These are phyloP conservation scores for Dryadula phaetusa DNA, from an alignment of 2,888 invertebrate genomes.

Conservation along the genomic window DNA sequence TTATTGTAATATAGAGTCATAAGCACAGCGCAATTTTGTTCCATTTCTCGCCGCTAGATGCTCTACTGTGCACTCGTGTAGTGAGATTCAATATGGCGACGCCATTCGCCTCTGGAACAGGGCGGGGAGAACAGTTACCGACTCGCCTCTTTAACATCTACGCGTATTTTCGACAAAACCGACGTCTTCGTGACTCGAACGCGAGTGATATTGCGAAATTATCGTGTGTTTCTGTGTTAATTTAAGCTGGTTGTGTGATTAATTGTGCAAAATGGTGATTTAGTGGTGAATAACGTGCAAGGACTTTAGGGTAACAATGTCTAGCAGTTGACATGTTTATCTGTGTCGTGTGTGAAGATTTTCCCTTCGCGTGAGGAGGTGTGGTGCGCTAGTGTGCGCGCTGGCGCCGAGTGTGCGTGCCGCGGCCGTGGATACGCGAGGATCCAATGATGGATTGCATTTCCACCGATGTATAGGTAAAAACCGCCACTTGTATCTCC, in stretches of 20 bases:
- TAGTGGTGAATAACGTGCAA: slow-evolving; percentile 80
- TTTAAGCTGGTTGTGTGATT: slow-evolving; percentile 75
- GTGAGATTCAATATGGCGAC: slow-evolving; percentile 81
- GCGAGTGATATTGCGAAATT: slow-evolving; percentile 79
- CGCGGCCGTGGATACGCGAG: slow-evolving; percentile 70
- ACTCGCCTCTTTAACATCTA: slow-evolving; percentile 79
- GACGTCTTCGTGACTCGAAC: slow-evolving; percentile 78
- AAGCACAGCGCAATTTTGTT: slow-evolving; percentile 52
- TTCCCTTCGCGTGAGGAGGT: slow-evolving; percentile 84
- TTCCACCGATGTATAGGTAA: slow-evolving; percentile 83
- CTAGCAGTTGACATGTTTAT: slow-evolving; percentile 85
- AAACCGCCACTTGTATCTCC: slow-evolving; percentile 66
- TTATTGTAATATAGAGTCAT: slow-evolving; percentile 1
- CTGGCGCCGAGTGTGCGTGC: slow-evolving; percentile 70
- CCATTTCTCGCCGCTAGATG: slow-evolving; percentile 68
- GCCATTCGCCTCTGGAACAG: slow-evolving; percentile 82
- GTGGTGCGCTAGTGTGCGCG: slow-evolving; percentile 75
- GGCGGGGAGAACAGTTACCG: slow-evolving; percentile 83
- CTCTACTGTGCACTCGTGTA: slow-evolving; percentile 59
- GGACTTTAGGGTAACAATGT: slow-evolving; percentile 83
- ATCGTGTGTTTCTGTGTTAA: slow-evolving; percentile 78
- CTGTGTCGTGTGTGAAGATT: slow-evolving; percentile 85
- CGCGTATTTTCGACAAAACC: slow-evolving; percentile 81
- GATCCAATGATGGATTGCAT: slow-evolving; percentile 83
- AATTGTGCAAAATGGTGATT: slow-evolving; percentile 74